Evolutionary conservation across 2,113 vertebrate genomes (phyloP), one percentile per base, ranked within the genome.

Genomic region (Perca flavescens): DNA sequence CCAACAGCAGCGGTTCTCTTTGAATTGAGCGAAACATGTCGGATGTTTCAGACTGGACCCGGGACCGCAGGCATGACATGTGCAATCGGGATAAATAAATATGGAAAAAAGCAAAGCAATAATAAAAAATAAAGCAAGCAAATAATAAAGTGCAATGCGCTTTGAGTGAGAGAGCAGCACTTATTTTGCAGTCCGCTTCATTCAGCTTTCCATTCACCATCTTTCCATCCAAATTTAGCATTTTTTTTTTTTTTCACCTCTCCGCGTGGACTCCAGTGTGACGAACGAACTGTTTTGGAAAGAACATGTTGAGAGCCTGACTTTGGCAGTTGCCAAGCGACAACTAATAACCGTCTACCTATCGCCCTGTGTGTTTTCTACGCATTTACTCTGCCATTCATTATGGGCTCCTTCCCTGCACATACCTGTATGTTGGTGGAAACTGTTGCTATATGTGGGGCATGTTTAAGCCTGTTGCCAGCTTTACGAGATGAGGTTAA

Each of bases 131-230:
- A 34, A 43, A 11, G 3, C 2, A 43, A 43, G 40, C 9, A 43
- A 43, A 40, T 40, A 4, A 46, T 53, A 17, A 12, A 72, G 53
- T n/a, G 50, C 6, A 14, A n/a, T 6, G 40, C 11, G 40, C 40
- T 40, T 8, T 10, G 40, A 40, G 40, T 40, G 28, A 53, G n/a
- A 28, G 50, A 34, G 25, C 2, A 7, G 40, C 54, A 21, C 12
- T 58, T 28, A 25, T 47, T 72, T 22, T 69, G 2, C 15, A 10
- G 40, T 43, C 54, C 54, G 12, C 40, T 47, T 58, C 54, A 58
- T 72, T 72, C 54, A n/a, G 43, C 17, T 73, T 47, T 58, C 11
- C 17, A n/a, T 21, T 31, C 62, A 64, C 40, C 43, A 49, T 47
- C 34, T 34, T 34, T 34, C 34, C 34, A 34, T 34, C 34, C 65